phyloP scores from a whole-genome alignment of 2,888 invertebrate species.

The Darwinula stevensoni region DNA sequence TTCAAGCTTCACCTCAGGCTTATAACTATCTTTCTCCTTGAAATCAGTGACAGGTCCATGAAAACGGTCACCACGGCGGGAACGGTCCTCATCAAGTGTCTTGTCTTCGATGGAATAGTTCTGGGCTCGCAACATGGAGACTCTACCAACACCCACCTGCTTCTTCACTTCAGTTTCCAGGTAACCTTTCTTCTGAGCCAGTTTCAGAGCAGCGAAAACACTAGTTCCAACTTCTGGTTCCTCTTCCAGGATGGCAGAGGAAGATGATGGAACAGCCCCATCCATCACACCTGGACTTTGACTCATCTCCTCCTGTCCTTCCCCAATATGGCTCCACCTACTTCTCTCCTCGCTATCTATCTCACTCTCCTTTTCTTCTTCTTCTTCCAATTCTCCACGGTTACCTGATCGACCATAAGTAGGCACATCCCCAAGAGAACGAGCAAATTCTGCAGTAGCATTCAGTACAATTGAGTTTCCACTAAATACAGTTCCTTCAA shows the following conservation, averaged over 20 bases:
- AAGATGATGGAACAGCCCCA: no score
- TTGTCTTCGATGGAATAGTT: slow-evolving; percentile 28
- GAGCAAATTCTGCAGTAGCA: slow-evolving; percentile 85
- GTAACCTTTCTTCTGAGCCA: slow-evolving; percentile 82
- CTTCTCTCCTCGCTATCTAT: slow-evolving; percentile 27
- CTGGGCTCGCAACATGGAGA: slow-evolving; percentile 42
- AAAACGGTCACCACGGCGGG: slow-evolving; percentile 25
- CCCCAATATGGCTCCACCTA: slow-evolving; percentile 57
- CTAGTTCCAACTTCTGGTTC: slow-evolving; percentile 79
- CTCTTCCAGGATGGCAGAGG: slow-evolving; percentile 41
- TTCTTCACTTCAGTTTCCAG: slow-evolving; percentile 42
- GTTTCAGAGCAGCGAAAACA: slow-evolving; percentile 57
- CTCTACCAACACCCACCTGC: slow-evolving; percentile 31
- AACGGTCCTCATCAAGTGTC: slow-evolving; percentile 29
- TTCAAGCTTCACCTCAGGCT: slow-evolving; percentile 77
- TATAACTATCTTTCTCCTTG: slow-evolving; percentile 62
- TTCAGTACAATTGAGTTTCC: slow-evolving; percentile 59
- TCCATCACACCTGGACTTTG: not conserved
- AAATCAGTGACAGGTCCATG: slow-evolving; percentile 67
- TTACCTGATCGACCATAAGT: slow-evolving; percentile 76
- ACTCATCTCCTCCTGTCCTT: slow-evolving; percentile 16
- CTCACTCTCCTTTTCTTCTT: slow-evolving; percentile 18
- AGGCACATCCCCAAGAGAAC: slow-evolving; percentile 79
- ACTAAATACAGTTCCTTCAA: no score
- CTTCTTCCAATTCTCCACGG: slow-evolving; percentile 29